These are phyloP conservation scores for Monarcha castaneiventris DNA, from an alignment of 2,113 vertebrate species.

Conservation along the genomic window DNA sequence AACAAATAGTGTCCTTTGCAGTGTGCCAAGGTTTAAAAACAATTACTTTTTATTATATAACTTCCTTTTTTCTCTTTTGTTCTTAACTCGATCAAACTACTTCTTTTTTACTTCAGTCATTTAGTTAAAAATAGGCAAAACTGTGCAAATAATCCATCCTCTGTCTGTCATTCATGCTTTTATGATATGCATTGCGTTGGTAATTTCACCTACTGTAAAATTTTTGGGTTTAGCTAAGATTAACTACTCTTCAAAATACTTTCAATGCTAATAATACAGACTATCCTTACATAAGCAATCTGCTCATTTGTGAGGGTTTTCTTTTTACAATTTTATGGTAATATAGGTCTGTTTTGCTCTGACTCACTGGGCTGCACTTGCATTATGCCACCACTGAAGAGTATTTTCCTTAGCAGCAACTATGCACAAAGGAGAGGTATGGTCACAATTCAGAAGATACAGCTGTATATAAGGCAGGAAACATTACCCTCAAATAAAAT, in stretches of 20 bases:
- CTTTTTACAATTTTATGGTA: background rate
- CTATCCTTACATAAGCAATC: background rate
- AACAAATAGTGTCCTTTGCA: background rate
- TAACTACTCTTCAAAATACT: background rate
- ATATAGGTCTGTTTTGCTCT: background rate
- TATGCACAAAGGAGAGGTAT: background rate
- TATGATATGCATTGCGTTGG: background rate
- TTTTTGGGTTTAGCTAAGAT: background rate
- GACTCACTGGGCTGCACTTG: background rate
- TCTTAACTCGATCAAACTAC: background rate
- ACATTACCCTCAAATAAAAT: background rate
- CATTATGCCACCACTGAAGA: background rate
- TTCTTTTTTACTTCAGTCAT: background rate
- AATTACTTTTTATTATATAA: background rate
- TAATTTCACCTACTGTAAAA: background rate
- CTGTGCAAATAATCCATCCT: background rate
- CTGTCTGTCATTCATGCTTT: background rate
- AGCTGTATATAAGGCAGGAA: background rate
- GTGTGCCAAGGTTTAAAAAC: background rate
- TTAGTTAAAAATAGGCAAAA: background rate
- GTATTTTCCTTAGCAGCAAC: background rate
- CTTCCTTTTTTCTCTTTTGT: background rate
- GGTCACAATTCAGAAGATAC: background rate
- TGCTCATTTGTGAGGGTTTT: background rate
- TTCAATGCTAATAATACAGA: background rate